Percentiles rank a stretch among this genome's conserved stretches.
Evolutionary conservation across 2,888 invertebrate genomes (phyloP).

Genomic region (Nephrocerus scutellatus): DNA sequence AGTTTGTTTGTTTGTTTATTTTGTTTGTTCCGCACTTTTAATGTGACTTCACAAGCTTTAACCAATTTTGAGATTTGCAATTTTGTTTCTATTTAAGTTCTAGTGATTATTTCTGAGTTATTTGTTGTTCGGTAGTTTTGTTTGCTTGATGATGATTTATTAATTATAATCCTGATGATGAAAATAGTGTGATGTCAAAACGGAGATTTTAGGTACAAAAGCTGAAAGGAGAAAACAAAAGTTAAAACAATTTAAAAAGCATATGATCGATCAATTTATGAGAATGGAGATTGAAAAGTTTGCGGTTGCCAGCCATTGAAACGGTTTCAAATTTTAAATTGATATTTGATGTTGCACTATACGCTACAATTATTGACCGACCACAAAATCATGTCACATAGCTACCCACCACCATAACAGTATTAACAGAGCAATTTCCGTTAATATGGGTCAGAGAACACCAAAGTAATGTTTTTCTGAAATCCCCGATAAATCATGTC

Average conservation of each 20-base stretch:
- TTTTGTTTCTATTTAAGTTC: too few species aligned
- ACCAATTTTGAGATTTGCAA: too few species aligned
- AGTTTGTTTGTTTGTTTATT: constrained; percentile 30
- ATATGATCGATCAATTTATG: neutral
- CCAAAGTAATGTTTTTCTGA: too few species aligned
- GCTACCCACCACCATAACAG: constrained; percentile 1
- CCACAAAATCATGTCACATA: neutral
- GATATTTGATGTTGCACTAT: too few species aligned
- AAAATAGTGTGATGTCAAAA: constrained; percentile 48
- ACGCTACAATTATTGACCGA: constrained; percentile 4
- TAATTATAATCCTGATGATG: constrained; percentile 44
- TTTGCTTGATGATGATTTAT: constrained; percentile 29
- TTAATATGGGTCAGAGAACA: too few species aligned
- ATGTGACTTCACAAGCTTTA: too few species aligned
- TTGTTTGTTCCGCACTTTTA: constrained; percentile 27
- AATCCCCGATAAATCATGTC: too few species aligned
- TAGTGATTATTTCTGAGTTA: too few species aligned
- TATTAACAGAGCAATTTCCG: too few species aligned
- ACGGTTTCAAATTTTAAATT: neutral
- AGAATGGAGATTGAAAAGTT: neutral
- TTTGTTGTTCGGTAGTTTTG: too few species aligned
- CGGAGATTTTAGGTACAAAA: constrained; percentile 50
- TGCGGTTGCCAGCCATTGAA: constrained; percentile 31
- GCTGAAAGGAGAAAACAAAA: constrained; percentile 33
- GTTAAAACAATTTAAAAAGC: constrained; percentile 15